phyloP scores from a whole-genome alignment of 2,797 vertebrate species.

The Mastacembelus armatus region DNA sequence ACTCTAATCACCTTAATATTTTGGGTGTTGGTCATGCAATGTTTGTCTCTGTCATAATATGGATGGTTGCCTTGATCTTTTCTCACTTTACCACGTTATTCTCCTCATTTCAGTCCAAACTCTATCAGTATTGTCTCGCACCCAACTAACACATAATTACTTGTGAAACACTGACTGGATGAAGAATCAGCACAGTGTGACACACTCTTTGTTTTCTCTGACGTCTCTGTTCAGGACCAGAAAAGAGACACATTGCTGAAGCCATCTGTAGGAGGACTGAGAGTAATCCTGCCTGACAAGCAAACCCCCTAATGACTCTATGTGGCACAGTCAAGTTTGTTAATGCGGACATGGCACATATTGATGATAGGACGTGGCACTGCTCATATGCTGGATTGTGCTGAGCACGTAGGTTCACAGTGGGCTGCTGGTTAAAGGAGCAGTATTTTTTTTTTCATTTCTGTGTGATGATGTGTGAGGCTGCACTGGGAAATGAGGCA shows the following conservation, averaged over 20 bases:
- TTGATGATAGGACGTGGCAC: conserved; percentile 52
- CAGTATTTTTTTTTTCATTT: conserved; percentile 45
- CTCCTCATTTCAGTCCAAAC: conserved; percentile 19
- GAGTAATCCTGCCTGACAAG: conserved; percentile 49
- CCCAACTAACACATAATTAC: too few relatives aligned
- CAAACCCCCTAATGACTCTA: conserved; percentile 34
- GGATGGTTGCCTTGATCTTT: background rate
- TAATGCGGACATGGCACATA: conserved; percentile 60
- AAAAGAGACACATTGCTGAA: conserved; percentile 43
- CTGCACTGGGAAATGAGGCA: conserved; percentile 54
- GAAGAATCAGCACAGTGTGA: conserved; percentile 45
- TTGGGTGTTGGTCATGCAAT: conserved; percentile 28
- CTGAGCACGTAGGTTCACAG: conserved; percentile 45
- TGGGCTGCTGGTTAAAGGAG: conserved; percentile 58
- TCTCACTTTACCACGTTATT: background rate
- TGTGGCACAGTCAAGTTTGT: conserved; percentile 58
- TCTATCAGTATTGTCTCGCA: conserved; percentile 8
- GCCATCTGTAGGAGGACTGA: conserved; percentile 49
- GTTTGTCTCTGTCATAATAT: background rate
- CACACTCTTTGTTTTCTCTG: conserved; percentile 33
- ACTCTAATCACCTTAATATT: conserved; percentile 33
- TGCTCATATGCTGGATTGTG: conserved; percentile 47
- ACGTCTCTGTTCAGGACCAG: conserved; percentile 34
- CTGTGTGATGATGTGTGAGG: conserved; percentile 63
- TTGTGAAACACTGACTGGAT: too few relatives aligned